phyloP scores from a whole-genome alignment of 2,888 invertebrate species.

The Chymomyza amoena region DNA sequence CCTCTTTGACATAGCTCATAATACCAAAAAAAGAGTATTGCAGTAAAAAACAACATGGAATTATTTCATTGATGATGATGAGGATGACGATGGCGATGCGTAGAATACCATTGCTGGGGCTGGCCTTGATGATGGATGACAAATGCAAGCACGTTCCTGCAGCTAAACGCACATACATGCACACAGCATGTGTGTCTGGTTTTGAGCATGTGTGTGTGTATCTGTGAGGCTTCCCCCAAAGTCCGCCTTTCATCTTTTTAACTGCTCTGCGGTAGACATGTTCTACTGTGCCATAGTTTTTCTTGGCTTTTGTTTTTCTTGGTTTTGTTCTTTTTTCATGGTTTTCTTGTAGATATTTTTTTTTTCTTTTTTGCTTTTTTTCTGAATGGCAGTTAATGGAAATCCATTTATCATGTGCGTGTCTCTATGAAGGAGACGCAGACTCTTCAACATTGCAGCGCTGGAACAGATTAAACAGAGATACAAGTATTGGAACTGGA shows the following conservation, averaged over 20 bases:
- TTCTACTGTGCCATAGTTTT: not conserved
- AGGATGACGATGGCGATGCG: not conserved
- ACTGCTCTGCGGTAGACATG: not conserved
- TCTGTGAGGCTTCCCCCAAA: not conserved
- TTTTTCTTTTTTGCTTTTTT: conserved; percentile 24
- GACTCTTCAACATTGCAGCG: not conserved
- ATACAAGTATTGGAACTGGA: conserved; percentile 29
- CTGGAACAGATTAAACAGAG: not conserved
- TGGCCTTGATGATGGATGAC: conserved; percentile 63
- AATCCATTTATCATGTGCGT: conserved; percentile 74
- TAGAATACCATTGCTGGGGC: not conserved
- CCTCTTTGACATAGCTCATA: not conserved
- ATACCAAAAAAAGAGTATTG: not conserved
- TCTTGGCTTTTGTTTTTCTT: conserved; percentile 10
- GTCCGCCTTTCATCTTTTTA: not conserved
- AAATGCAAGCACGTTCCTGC: conserved; percentile 41
- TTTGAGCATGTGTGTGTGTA: not conserved
- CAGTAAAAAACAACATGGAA: not conserved
- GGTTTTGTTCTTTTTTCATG: conserved; percentile 20
- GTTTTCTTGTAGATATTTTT: conserved; percentile 22
- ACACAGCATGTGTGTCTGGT: not conserved
- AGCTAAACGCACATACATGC: conserved; percentile 21
- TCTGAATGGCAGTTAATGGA: conserved; percentile 70
- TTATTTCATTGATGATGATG: not conserved
- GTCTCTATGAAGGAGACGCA: conserved; percentile 25